Base-by-base conservation (phyloP, 2,888 invertebrate genomes). In the Drosophila paranaensis region DNA sequence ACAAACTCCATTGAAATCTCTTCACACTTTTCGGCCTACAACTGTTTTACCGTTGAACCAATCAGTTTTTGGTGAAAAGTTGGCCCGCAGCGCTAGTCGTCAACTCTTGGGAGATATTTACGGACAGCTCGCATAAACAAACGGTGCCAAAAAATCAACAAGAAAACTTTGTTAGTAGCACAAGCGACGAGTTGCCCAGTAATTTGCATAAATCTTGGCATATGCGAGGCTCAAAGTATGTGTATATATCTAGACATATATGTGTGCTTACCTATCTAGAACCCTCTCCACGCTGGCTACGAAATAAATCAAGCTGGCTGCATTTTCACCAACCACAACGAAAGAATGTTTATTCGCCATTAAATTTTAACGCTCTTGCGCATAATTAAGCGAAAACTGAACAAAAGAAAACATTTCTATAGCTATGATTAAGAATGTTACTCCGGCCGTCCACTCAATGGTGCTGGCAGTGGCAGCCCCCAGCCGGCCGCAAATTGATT, bases 311-410 rank as follows among this genome's bases (percentile, higher is more conserved):
- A 71, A 60, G 82, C 74, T 51, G 46, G 67, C 72, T 87, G 85
- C 89, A 84, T 89, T 85, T 85, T 86, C 89, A 81, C 87, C 79
- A 60, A 63, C 39, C 81, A 48, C 45, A 70, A 62, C 71, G 37
- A 77, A 74, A 74, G 72, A 86, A 78, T 80, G 70, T 88, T 79
- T 85, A 83, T 81, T 86, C 70, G 81, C 85, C 85, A 85, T 84
- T 87, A 85, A 87, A 61, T 77, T 76, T 84, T 68, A 87, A 81
- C 89, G 89, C 89, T 84, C 74, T 77, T 77, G 82, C 75, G 85
- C 89, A 89, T 89, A 87, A 89, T 86, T 86, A 87, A 87, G 60
- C 79, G 71, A 76, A 79, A 79, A 82, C 61, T 72, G 71, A 84
- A 87, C 72, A 82, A 87, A 72, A 66, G 75, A 81, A 83, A 79